These are phyloP conservation scores for Apodemia zela DNA, from an alignment of 2,888 invertebrate genomes.

Conservation along the genomic window DNA sequence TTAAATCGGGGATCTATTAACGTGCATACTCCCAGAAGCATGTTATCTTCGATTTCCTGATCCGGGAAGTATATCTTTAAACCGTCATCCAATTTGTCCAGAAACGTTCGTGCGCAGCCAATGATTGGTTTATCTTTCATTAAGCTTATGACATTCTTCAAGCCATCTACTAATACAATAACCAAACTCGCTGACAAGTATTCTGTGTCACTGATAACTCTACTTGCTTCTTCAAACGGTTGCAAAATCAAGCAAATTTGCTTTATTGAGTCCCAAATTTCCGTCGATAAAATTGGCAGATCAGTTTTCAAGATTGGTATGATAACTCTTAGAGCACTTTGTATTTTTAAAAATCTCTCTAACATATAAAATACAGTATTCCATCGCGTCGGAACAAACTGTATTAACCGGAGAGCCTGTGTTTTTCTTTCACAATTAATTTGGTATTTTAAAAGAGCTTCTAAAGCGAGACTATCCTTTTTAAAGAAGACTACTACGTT, in stretches of 20 bases:
- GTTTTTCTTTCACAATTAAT: background rate
- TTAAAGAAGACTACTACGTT: background rate
- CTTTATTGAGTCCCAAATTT: background rate
- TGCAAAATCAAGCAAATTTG: background rate
- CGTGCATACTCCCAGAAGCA: no score
- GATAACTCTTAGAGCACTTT: background rate
- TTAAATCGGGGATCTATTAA: no score
- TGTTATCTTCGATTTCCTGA: no score
- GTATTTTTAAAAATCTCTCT: slow-evolving; percentile 1
- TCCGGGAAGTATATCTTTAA: no score
- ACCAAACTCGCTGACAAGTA: no score
- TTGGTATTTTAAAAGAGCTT: background rate
- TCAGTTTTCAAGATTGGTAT: background rate
- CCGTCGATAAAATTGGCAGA: background rate
- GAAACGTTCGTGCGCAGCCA: no score
- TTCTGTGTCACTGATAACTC: background rate
- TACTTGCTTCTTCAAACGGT: background rate
- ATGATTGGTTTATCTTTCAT: no score
- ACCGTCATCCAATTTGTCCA: no score
- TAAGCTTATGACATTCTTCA: background rate
- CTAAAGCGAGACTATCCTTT: background rate
- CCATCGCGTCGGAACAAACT: no score
- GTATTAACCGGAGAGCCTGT: background rate
- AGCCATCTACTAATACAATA: background rate
- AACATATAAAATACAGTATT: background rate